These are phyloP conservation scores for Escarpia spicata DNA, from an alignment of 2,888 invertebrate species.

Conservation along the genomic window DNA sequence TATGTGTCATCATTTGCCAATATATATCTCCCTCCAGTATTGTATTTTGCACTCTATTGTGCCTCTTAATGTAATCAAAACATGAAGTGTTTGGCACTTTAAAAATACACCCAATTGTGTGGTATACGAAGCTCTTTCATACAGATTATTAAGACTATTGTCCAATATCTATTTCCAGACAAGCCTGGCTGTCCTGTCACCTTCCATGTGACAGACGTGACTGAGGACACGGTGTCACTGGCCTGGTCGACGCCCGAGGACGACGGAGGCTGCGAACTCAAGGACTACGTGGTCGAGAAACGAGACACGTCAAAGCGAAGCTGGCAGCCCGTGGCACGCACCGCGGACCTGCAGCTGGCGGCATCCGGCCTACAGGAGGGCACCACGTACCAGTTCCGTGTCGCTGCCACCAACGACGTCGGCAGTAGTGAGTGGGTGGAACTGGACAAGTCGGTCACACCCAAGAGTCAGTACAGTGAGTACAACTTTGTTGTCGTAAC, in stretches of 20 bases:
- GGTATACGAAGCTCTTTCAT: too few species aligned
- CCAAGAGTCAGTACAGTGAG: conserved; percentile 42
- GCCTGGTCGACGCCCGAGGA: conserved; percentile 61
- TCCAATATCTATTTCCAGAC: conserved; percentile 27
- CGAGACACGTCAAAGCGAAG: conserved; percentile 76
- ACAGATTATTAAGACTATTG: neutral
- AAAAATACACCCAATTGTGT: too few species aligned
- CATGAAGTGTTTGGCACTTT: too few species aligned
- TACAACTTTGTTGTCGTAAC: neutral
- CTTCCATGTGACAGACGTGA: conserved; percentile 53
- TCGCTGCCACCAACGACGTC: conserved; percentile 70
- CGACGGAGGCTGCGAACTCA: conserved; percentile 45
- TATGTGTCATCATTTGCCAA: too few species aligned
- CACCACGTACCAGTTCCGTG: conserved; percentile 35
- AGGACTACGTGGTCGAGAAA: conserved; percentile 59
- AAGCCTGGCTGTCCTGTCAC: conserved; percentile 57
- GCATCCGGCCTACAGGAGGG: conserved; percentile 33
- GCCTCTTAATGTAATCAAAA: too few species aligned
- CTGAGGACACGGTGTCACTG: conserved; percentile 50
- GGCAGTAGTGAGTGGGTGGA: conserved; percentile 75
- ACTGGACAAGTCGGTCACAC: conserved; percentile 53
- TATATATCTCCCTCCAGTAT: too few species aligned
- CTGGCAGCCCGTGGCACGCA: conserved; percentile 71
- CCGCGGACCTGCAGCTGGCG: conserved; percentile 29
- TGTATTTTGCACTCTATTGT: too few species aligned